Base-by-base conservation (phyloP, 2,113 vertebrate genomes). In the Abramis brama region DNA sequence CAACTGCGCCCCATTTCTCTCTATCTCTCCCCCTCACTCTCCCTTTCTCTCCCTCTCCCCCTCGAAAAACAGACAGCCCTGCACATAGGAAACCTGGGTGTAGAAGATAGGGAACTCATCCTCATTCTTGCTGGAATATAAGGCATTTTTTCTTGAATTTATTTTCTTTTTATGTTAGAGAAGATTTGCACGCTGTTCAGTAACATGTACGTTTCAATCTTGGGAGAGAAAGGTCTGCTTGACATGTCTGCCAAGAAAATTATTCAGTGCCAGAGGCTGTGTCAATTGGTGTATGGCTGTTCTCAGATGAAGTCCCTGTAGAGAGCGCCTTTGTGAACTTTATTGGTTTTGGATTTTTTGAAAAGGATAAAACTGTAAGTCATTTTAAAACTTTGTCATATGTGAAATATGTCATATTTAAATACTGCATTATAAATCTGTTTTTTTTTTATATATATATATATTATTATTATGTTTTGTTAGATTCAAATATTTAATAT, bases 61-160 rank as follows among this genome's bases (percentile, higher is more conserved):
- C 73, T 90, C 81, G 84, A 82, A 89, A 88, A 89, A 83, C 83
- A 89, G 77, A 82, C 84, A 86, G 45, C 74, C 84, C 79, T 70
- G 52, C 84, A 82, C 85, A 71, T 70, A 57, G 52, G 79, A 86
- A 88, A 57, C 79, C 83, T 83, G 87, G 87, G 79, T 85, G 85
- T 86, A 79, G 84, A 84, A 87, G 62, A 83, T 79, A 83, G 86
- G 86, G 66, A 87, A 89, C 75, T 86, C 86, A 84, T 85, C 64
- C 66, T 82, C 68, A 62, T 82, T 66, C 57, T 78, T 83, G 25
- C 73, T 75, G 88, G 88, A 89, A 87, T 89, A 82, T 81, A 85
- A 80, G 82, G 10, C 47, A 33, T 59, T 36, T 74, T 87, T 52
- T 70, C 71, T 55, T 66, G 4, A 19, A 55, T 86, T 64, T 47